Conservation (phyloP, 2,888 invertebrate species). For the Agelastica alni region DNA sequence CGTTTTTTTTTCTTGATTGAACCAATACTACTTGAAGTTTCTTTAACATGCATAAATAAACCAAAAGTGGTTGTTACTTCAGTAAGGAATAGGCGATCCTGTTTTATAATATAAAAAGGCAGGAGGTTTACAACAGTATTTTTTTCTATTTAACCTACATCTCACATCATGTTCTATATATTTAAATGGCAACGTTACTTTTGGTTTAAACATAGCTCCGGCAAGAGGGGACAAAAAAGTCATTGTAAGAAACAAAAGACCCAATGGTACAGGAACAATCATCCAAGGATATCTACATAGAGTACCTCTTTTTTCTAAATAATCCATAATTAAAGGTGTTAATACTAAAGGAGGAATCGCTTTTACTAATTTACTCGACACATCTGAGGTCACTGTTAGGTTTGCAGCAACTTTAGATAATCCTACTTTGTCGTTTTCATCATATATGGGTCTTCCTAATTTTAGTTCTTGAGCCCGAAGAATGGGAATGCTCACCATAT, state of each 20-base stretch:
- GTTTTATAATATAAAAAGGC: constrained; percentile 9
- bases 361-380: constrained; percentile 3
- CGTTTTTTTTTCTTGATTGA: no score
- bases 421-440: constrained; percentile 7
- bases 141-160: background rate
- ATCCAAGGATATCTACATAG: constrained; percentile 11
- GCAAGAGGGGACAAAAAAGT: constrained; percentile 4
- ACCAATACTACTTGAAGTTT: no score
- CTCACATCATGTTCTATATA: constrained; percentile 9
- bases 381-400: background rate
- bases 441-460: constrained; percentile 7
- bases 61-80: background rate
- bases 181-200: background rate
- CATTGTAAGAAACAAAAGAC: constrained; percentile 3
- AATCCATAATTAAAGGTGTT: constrained; percentile 5
- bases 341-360: constrained; percentile 8
- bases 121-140: constrained; percentile 3
- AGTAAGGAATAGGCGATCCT: constrained; percentile 10
- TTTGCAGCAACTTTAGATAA: constrained; percentile 3
- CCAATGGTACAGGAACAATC: background rate
- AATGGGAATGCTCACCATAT: constrained; percentile 3
- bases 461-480: constrained; percentile 12
- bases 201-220: constrained; percentile 5
- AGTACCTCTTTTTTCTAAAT: background rate
- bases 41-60: no score